Conservation (phyloP, 2,113 vertebrate genomes). For the Varanus salvator region DNA sequence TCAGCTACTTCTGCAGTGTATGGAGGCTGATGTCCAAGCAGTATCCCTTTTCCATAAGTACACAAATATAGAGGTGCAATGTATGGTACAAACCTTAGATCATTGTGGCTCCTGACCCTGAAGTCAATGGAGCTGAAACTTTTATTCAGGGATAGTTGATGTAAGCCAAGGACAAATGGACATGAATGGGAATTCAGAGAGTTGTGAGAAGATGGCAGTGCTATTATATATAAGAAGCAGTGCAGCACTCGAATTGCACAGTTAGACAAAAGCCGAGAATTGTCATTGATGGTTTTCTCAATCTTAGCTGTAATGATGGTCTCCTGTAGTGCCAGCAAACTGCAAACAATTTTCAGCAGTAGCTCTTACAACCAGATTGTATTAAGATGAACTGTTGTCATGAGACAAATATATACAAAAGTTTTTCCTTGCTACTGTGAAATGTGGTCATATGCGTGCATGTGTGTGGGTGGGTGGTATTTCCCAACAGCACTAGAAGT, state of each 20-base stretch:
- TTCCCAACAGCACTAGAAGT: conserved; percentile 45
- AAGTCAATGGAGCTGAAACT: conserved; percentile 60
- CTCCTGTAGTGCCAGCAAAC: conserved; percentile 72
- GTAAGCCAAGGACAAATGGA: conserved; percentile 53
- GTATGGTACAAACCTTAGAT: conserved; percentile 60
- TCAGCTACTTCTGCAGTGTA: conserved; percentile 6
- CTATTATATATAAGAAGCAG: conserved; percentile 47
- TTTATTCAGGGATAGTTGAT: conserved; percentile 59
- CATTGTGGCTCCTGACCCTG: conserved; percentile 68
- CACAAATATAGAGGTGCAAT: conserved; percentile 42
- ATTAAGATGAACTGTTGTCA: conserved; percentile 77
- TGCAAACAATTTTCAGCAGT: conserved; percentile 74
- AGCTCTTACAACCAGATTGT: conserved; percentile 72
- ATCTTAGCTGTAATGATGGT: conserved; percentile 72
- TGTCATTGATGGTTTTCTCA: conserved; percentile 72
- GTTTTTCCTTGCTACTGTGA: conserved; percentile 57
- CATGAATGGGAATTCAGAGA: conserved; percentile 70
- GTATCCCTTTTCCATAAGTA: conserved; percentile 29
- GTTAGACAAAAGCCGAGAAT: conserved; percentile 67
- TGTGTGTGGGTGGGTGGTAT: background rate
- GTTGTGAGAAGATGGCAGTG: conserved; percentile 60
- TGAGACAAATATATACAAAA: conserved; percentile 63
- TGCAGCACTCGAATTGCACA: conserved; percentile 28
- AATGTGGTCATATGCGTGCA: background rate
- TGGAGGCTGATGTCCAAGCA: background rate